Evolutionary conservation across 2,888 invertebrate genomes (phyloP).

Genomic region (Eupeodes latifasciatus): DNA sequence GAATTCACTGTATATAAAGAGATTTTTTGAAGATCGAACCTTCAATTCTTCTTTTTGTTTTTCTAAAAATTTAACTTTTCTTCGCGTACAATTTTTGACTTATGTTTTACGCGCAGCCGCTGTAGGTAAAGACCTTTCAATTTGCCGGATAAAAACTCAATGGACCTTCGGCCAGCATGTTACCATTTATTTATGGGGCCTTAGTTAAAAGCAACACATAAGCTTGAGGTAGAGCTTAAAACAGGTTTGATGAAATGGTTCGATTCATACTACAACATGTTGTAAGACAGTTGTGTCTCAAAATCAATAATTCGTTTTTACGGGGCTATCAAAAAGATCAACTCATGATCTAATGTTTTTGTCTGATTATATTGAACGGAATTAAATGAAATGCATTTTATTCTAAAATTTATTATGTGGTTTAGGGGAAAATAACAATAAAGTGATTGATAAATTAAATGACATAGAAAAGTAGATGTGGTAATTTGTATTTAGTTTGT

Average conservation of each 20-base stretch:
- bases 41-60: slow-evolving; percentile 1
- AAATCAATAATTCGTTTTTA: neutral
- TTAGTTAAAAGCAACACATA: slow-evolving; percentile 46
- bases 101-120: slow-evolving; percentile 24
- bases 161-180: slow-evolving; percentile 39
- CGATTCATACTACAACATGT: slow-evolving; percentile 45
- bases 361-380: too few species aligned
- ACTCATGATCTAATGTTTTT: too few species aligned
- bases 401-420: too few species aligned
- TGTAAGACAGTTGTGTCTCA: slow-evolving; percentile 9
- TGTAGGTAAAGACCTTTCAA: slow-evolving; percentile 38
- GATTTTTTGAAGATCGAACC: neutral
- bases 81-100: neutral
- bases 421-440: too few species aligned
- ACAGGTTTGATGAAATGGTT: slow-evolving; percentile 52
- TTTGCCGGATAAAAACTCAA: slow-evolving; percentile 65
- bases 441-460: too few species aligned
- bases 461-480: too few species aligned
- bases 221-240: slow-evolving; percentile 4
- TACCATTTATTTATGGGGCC: slow-evolving; percentile 70
- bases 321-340: too few species aligned
- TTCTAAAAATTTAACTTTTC: neutral
- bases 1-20: neutral
- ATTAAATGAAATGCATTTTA: too few species aligned
- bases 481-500: too few species aligned